These are phyloP conservation scores for Coregonus suidteri DNA, from an alignment of 2,797 vertebrate genomes.

Conservation along the genomic window DNA sequence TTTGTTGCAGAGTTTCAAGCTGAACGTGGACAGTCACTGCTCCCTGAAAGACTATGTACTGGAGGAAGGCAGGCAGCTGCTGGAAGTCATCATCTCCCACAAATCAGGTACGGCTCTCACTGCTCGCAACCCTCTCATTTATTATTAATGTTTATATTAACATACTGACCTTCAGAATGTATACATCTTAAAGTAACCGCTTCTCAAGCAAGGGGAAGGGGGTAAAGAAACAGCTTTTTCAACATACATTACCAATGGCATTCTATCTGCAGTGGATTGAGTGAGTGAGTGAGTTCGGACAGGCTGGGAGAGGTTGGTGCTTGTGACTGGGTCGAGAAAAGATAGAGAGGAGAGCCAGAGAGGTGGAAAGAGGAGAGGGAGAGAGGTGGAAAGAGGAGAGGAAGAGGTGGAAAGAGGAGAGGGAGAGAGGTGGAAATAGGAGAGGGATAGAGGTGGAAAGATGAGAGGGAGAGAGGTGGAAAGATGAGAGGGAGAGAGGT, in stretches of 20 bases:
- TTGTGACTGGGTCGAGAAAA: neutral
- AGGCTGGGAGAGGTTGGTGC: constrained; percentile 9
- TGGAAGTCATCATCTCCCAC: constrained; percentile 89
- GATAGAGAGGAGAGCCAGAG: constrained; percentile 4
- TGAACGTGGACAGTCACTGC: constrained; percentile 88
- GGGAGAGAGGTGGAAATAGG: neutral
- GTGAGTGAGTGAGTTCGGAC: neutral
- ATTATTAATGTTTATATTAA: constrained; percentile 97
- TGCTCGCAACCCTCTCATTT: constrained; percentile 79
- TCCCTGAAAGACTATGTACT: constrained; percentile 89
- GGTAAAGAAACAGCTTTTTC: constrained; percentile 4
- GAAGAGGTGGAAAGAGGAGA: neutral
- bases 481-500: neutral
- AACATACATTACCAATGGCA: constrained; percentile 19
- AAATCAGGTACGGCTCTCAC: constrained; percentile 87
- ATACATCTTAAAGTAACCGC: constrained; percentile 89
- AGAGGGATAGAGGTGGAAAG: neutral
- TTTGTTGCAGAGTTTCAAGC: constrained; percentile 65
- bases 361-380: neutral
- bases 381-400: too few relatives aligned
- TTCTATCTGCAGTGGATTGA: constrained; percentile 12
- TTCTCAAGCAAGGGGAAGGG: constrained; percentile 42
- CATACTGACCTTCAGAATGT: constrained; percentile 92
- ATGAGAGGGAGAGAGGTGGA: neutral
- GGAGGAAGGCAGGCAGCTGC: constrained; percentile 89